phyloP scores from a whole-genome alignment of 2,888 invertebrate genomes.

The Ganaspis brasiliensis region DNA sequence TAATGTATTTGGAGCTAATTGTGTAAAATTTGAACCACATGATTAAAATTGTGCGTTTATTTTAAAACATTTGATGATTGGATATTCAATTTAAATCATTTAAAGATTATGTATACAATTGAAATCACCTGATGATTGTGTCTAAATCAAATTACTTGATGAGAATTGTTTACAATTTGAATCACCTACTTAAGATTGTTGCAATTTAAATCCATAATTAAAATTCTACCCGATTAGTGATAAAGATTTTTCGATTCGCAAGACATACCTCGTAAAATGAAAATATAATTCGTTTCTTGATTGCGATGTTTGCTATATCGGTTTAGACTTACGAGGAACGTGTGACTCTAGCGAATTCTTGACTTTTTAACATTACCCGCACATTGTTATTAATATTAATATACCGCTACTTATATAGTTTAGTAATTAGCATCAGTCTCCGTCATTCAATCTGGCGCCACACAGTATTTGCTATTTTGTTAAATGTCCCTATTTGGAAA shows the following conservation, averaged over 20 bases:
- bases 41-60: too few relatives aligned
- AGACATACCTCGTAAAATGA: not conserved
- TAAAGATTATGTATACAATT: not conserved
- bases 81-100: too few relatives aligned
- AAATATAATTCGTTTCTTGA: not conserved
- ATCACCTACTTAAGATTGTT: too few relatives aligned
- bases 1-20: too few relatives aligned
- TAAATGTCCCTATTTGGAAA: slow-evolving; percentile 15
- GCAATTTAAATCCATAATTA: too few relatives aligned
- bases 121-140: not conserved
- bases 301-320: slow-evolving; percentile 7
- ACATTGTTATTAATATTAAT: slow-evolving; percentile 52
- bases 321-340: not conserved
- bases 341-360: slow-evolving; percentile 36
- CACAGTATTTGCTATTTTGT: slow-evolving; percentile 37
- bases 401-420: slow-evolving; percentile 61
- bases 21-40: too few relatives aligned
- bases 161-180: not conserved
- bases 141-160: not conserved
- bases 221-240: too few relatives aligned
- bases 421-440: slow-evolving; percentile 68
- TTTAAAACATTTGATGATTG: too few relatives aligned
- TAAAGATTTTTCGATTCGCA: too few relatives aligned
- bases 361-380: slow-evolving; percentile 30
- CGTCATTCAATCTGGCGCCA: slow-evolving; percentile 66